Base-by-base conservation (phyloP, 2,888 invertebrate species). In the Ectemnius lituratus region DNA sequence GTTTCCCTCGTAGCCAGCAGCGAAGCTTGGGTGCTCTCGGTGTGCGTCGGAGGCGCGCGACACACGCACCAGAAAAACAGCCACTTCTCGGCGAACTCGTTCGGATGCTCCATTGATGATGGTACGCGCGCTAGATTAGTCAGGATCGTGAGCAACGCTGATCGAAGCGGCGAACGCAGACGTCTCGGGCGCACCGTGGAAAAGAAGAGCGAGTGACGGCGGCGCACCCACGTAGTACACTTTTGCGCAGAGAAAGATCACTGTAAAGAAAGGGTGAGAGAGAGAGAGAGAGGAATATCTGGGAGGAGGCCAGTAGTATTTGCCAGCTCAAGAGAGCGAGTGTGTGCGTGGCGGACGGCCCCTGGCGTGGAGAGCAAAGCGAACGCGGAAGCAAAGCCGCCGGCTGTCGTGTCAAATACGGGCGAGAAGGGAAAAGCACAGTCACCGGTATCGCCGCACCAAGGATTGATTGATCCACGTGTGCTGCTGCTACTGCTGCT, bases 91-190 rank as follows among this genome's bases (percentile, higher is more conserved):
- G 47, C 67, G 65, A 62, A 63, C 75, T 79, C 69, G 23, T 23
- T 23, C 23, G 23, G 52, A 78, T 73, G 73, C 70, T 73, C 75
- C 78, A 78, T 79, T 79, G 78, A 79, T 79, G 76, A 76, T 69
- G 69, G 73, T 67, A 67, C 73, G 23, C 70, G 67, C 75, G 37
- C 37, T 37, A 37, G 37, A 37, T 37, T 37, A 37, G 78, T 70
- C 71, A 70, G 49, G 78, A 79, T 79, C 79, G 75, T 60, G 57
- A 46, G 28, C 73, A 62, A 63, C 61, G 73, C 27, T 76, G 76
- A 76, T 79, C 79, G 76, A 79, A 76, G 60, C 70, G 60, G 14
- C 70, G 65, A 62, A 62, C 71, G 16, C 56, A 62, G 62, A 58
- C n/a, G 16, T 11, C 52, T 16, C n/a, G 16, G 52, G 16, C n/a